Evolutionary conservation across 2,113 vertebrate species (phyloP).

Genomic region (Eulacestoma nigropectus): DNA sequence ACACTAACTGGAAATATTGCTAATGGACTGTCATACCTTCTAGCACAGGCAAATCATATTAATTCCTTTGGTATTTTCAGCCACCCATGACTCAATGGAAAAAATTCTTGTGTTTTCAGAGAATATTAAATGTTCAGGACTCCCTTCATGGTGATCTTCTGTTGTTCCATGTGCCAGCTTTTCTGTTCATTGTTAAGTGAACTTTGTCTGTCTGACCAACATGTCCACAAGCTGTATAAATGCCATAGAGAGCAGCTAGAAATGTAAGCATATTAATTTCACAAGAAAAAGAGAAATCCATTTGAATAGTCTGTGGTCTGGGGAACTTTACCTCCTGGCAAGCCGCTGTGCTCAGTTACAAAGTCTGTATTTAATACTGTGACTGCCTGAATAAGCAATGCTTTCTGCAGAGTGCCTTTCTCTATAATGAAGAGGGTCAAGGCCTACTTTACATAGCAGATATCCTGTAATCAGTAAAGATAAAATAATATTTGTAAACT

Average conservation of each 20-base stretch:
- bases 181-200: not conserved
- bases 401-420: not conserved
- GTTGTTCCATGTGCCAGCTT: not conserved
- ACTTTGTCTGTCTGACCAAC: not conserved
- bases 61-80: not conserved
- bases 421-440: not conserved
- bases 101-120: not conserved
- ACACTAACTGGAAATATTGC: not conserved
- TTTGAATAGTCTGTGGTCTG: not conserved
- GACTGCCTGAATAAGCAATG: not conserved
- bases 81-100: not conserved
- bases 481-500: not conserved
- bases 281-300: not conserved
- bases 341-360: not conserved
- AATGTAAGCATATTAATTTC: not conserved
- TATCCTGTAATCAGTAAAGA: not conserved
- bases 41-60: not conserved
- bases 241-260: not conserved
- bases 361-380: not conserved
- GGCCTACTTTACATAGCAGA: not conserved
- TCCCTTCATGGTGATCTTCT: not conserved
- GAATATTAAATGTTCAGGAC: not conserved
- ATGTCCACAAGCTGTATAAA: not conserved
- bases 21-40: not conserved
- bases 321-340: not conserved